phyloP scores from a whole-genome alignment of 2,888 invertebrate species.

The Iselma pallidipennis region DNA sequence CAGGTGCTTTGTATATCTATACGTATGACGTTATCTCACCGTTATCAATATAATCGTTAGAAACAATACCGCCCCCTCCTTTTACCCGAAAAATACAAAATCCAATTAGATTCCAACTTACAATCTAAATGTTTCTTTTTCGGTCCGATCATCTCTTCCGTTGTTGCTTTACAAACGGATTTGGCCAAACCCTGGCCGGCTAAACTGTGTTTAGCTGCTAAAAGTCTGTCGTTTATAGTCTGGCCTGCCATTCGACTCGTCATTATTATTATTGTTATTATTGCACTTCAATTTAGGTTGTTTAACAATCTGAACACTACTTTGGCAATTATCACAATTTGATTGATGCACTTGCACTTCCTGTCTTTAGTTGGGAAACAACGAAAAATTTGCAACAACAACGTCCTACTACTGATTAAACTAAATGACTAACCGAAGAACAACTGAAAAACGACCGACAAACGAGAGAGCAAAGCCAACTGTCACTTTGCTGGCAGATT shows the following conservation, averaged over 20 bases:
- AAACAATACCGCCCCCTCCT: no score
- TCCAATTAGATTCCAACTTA: constrained; percentile 10
- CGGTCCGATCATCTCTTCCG: constrained; percentile 99
- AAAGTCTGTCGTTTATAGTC: constrained; percentile 96
- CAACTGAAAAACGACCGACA: constrained; percentile 4
- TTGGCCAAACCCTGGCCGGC: constrained; percentile 99
- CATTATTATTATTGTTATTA: constrained; percentile 19
- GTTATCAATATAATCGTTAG: not conserved
- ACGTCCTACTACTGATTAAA: constrained; percentile 14
- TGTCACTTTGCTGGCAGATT: constrained; percentile 17
- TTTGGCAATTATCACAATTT: constrained; percentile 2
- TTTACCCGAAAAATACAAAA: not conserved
- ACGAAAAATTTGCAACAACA: constrained; percentile 7
- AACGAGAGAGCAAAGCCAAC: constrained; percentile 8
- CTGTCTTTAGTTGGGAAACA: constrained; percentile 4
- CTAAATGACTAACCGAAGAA: not conserved
- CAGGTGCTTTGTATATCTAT: constrained; percentile 16
- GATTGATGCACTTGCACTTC: constrained; percentile 16
- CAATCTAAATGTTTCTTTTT: constrained; percentile 99
- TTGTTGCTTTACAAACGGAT: constrained; percentile 99
- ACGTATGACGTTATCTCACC: not conserved
- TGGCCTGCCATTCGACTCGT: constrained; percentile 82
- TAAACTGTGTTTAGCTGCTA: constrained; percentile 98
- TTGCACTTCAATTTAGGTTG: constrained; percentile 13
- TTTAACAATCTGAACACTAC: no score